Evolutionary conservation across 2,888 invertebrate species (phyloP).

Genomic region (Podotricha telesiphe): DNA sequence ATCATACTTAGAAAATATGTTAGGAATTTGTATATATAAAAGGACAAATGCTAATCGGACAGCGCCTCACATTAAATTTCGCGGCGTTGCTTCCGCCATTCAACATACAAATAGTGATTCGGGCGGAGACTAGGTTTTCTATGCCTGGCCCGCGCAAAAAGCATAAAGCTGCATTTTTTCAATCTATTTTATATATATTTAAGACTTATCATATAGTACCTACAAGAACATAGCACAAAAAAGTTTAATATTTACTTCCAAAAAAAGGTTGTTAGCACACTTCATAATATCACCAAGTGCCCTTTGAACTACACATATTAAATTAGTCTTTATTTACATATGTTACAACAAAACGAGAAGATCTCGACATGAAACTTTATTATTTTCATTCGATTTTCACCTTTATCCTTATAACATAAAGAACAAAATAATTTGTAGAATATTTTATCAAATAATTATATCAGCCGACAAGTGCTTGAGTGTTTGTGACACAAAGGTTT

Average conservation of each 20-base stretch:
- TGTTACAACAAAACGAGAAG: conserved; percentile 5
- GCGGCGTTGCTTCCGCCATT: too few species aligned
- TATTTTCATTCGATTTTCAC: background rate
- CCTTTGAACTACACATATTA: conserved; percentile 31
- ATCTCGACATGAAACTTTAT: conserved; percentile 17
- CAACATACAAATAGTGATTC: too few species aligned
- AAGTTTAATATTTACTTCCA: conserved; percentile 2
- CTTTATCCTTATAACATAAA: background rate
- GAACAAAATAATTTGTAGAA: conserved; percentile 25
- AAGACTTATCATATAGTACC: background rate
- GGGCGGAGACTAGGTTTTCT: too few species aligned
- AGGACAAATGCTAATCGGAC: too few species aligned
- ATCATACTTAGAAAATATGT: too few species aligned
- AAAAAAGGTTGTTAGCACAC: conserved; percentile 25
- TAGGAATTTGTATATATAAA: too few species aligned
- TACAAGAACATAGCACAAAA: background rate
- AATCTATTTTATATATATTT: too few species aligned
- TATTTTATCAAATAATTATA: conserved; percentile 18
- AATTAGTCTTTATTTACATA: conserved; percentile 37
- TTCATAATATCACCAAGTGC: conserved; percentile 22
- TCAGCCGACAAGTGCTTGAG: conserved; percentile 22
- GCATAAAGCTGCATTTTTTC: too few species aligned
- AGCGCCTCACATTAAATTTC: too few species aligned
- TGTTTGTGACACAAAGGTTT: conserved; percentile 51
- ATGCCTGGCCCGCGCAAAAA: too few species aligned